A percentile compares a stretch with the other conserved stretches of the same genome.
Conservation (phyloP, 2,888 invertebrate species). For the Calliphora vomitoria region DNA sequence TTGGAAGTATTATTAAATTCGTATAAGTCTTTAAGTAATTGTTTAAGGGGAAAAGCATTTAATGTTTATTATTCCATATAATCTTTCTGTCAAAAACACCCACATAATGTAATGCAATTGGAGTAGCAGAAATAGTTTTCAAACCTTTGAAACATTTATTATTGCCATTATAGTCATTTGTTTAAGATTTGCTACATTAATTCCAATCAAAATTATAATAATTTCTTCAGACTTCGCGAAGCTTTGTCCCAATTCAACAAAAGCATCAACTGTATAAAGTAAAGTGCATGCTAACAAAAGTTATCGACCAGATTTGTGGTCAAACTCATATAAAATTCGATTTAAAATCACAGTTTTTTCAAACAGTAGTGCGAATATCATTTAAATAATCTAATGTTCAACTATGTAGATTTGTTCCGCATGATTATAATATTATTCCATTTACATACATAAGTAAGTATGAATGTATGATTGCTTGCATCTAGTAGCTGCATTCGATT, state of each 20-base stretch:
- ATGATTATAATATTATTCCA: constrained; percentile 31
- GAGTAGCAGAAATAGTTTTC: too few relatives aligned
- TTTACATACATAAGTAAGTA: constrained; percentile 2
- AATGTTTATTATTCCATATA: too few relatives aligned
- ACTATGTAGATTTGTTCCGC: constrained; percentile 24
- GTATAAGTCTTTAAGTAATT: too few relatives aligned
- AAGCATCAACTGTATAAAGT: not conserved
- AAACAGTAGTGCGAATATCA: constrained; percentile 17
- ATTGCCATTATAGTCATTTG: too few relatives aligned
- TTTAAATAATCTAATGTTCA: constrained; percentile 18
- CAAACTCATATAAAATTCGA: not conserved
- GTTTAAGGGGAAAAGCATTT: too few relatives aligned
- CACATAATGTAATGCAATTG: too few relatives aligned
- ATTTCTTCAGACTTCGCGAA: too few relatives aligned
- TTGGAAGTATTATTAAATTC: too few relatives aligned
- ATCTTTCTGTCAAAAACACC: too few relatives aligned
- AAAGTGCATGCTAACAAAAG: not conserved
- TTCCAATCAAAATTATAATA: too few relatives aligned
- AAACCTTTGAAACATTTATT: too few relatives aligned
- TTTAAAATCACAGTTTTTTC: not conserved
- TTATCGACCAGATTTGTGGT: not conserved
- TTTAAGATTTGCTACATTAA: too few relatives aligned
- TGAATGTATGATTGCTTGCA: not conserved
- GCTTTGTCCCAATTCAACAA: not conserved
- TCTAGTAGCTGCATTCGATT: not conserved